These are phyloP conservation scores for Oscheius myriophilus DNA, from an alignment of 2,888 invertebrate species.

Conservation along the genomic window DNA sequence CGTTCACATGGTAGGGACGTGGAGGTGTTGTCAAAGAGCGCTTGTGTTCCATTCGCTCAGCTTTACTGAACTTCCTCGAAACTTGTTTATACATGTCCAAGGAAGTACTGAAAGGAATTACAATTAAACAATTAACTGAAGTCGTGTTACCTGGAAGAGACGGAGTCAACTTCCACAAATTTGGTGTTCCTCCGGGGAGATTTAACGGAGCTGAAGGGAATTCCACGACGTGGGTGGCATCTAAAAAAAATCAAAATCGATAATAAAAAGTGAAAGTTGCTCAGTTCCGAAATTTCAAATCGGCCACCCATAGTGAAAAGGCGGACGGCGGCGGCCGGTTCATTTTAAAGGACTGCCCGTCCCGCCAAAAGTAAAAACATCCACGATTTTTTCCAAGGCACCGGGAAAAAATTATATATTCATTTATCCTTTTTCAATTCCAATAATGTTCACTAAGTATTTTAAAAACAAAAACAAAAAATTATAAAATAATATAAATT, in stretches of 20 bases:
- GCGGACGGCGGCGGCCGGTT: no score
- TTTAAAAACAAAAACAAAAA: no score
- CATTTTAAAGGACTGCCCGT: background rate
- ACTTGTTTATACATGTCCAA: conserved; percentile 31
- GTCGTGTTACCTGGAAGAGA: conserved; percentile 37
- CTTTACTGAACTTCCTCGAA: conserved; percentile 26
- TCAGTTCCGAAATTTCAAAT: background rate
- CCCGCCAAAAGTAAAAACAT: background rate
- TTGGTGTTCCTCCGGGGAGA: conserved; percentile 53
- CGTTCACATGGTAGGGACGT: conserved; percentile 36
- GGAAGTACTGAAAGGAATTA: conserved; percentile 30
- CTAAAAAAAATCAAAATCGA: conserved; percentile 21
- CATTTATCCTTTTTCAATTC: no score
- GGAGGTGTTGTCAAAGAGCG: conserved; percentile 22
- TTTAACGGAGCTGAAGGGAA: conserved; percentile 55
- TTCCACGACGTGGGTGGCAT: conserved; percentile 45
- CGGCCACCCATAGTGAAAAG: no score
- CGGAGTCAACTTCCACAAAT: conserved; percentile 49
- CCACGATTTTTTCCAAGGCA: background rate
- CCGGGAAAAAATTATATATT: no score
- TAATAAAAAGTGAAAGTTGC: background rate
- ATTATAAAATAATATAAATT: no score
- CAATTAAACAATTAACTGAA: background rate
- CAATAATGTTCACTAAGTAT: no score
- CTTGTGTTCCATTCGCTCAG: conserved; percentile 17